A percentile compares a stretch with the other conserved stretches of the same genome.
Evolutionary conservation across 2,888 invertebrate species (phyloP).

Genomic region (Drosophila emarginata): DNA sequence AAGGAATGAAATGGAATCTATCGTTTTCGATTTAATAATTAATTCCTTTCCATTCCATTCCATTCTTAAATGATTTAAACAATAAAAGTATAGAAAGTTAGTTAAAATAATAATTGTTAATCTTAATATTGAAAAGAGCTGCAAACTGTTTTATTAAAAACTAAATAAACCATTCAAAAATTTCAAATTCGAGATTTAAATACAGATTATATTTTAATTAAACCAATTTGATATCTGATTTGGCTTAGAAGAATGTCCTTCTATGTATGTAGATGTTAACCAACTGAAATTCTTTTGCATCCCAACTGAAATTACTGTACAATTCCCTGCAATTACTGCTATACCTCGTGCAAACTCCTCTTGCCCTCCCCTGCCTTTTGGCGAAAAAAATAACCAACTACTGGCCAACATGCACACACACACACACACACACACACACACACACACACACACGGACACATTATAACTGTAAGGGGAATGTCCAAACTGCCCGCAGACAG

Average conservation of each 20-base stretch:
- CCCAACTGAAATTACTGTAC: background rate
- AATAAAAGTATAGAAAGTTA: no score
- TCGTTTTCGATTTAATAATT: no score
- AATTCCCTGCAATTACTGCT: constrained; percentile 6
- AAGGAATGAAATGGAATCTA: no score
- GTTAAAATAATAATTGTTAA: no score
- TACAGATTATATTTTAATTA: background rate
- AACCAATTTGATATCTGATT: background rate
- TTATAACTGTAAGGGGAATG: constrained; percentile 1
- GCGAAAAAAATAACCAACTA: background rate
- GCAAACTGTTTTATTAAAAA: no score
- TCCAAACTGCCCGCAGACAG: constrained; percentile 7
- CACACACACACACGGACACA: constrained; percentile 5
- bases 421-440: background rate
- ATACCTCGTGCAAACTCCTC: background rate
- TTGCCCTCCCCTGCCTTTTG: background rate
- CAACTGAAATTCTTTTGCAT: background rate
- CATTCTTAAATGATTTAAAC: no score
- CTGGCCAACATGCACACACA: background rate
- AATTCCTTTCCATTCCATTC: no score
- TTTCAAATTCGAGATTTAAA: no score
- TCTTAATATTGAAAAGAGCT: no score
- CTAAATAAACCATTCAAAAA: no score
- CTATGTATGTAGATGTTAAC: background rate
- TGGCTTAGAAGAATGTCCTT: background rate